A percentile compares a stretch with the other conserved stretches of the same genome.
Evolutionary conservation across 2,797 vertebrate genomes (phyloP).

Genomic region (Anniella stebbinsi): DNA sequence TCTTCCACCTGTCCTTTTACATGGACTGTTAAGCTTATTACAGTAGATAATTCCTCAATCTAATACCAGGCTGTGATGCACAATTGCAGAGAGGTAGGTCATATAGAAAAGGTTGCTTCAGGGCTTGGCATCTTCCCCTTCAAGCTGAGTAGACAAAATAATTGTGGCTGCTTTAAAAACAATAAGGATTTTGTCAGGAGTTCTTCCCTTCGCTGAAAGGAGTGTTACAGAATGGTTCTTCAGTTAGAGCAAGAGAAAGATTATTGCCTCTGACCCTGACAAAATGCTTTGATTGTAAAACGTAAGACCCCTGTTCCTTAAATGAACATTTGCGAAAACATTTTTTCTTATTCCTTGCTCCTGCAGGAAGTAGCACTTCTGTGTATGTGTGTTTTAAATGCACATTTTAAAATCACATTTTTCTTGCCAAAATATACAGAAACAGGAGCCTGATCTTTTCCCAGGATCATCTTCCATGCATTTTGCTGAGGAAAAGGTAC

Average conservation of each 20-base stretch:
- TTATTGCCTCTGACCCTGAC: no score
- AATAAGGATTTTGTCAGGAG: background rate
- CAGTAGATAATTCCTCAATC: conserved; percentile 33
- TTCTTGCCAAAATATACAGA: background rate
- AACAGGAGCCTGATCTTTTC: background rate
- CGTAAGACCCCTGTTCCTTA: background rate
- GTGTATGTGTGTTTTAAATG: background rate
- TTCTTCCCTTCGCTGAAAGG: background rate
- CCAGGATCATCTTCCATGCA: no score
- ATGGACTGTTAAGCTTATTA: conserved; percentile 57
- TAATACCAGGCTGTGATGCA: conserved; percentile 58
- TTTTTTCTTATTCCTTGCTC: background rate
- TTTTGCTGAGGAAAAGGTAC: background rate
- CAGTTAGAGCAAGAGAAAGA: background rate
- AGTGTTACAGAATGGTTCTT: background rate
- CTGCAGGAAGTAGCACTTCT: background rate
- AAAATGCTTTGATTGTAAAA: background rate
- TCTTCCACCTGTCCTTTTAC: conserved; percentile 46
- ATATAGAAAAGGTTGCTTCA: conserved; percentile 39
- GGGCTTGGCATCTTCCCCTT: conserved; percentile 41
- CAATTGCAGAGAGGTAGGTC: conserved; percentile 32
- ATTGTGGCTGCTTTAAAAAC: background rate
- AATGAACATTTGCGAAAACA: background rate
- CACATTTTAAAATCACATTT: background rate
- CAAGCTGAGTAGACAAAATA: background rate